Percentiles rank a stretch among this genome's conserved stretches.
phyloP scores from a whole-genome alignment of 2,888 invertebrate genomes.

The Urechis unicinctus region DNA sequence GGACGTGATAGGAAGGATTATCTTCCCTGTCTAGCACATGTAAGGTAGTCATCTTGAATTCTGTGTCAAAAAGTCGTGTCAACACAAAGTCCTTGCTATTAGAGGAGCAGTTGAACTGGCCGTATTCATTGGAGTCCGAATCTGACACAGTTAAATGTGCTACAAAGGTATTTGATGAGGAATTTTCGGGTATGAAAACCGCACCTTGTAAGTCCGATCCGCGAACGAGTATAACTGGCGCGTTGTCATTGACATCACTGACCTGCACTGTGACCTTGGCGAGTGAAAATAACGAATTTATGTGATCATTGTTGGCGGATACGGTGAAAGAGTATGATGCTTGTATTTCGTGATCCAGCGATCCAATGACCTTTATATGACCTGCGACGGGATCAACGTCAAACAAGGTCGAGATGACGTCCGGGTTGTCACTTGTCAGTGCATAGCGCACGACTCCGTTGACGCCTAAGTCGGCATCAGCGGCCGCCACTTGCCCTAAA shows the following conservation, averaged over 20 bases:
- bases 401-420: constrained; percentile 3
- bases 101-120: constrained; percentile 25
- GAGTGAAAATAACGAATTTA: constrained; percentile 2
- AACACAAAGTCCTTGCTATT: constrained; percentile 27
- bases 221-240: constrained; percentile 5
- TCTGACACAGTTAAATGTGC: background rate
- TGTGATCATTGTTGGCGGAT: constrained; percentile 3
- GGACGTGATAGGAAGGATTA: constrained; percentile 16
- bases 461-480: constrained; percentile 4
- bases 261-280: constrained; percentile 7
- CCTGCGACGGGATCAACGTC: constrained; percentile 2
- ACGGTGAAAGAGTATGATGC: constrained; percentile 8
- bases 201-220: constrained; percentile 1
- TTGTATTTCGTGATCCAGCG: constrained; percentile 7
- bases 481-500: background rate
- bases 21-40: constrained; percentile 22
- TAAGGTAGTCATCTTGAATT: constrained; percentile 18
- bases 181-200: constrained; percentile 6
- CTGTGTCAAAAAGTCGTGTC: constrained; percentile 21
- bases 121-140: background rate
- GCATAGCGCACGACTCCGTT: constrained; percentile 4
- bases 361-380: background rate
- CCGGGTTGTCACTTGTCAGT: constrained; percentile 1
- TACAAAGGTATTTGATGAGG: constrained; percentile 1
- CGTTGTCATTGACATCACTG: constrained; percentile 10